Conservation (phyloP, 2,888 invertebrate species). For the Hemaris fuciformis region DNA sequence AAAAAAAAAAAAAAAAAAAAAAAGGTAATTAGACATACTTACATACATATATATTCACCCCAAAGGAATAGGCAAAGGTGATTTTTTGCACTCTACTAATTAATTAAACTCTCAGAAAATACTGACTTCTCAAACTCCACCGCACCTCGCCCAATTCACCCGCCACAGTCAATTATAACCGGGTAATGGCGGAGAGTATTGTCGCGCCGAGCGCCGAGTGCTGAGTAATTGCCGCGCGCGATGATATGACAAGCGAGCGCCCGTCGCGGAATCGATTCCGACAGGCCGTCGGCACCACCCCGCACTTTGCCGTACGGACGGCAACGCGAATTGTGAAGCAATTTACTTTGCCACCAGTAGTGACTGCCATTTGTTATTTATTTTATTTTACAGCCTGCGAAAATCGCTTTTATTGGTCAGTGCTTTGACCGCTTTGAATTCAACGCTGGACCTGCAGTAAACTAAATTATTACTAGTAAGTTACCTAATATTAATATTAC, state of each 20-base stretch:
- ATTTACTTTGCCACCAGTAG: background rate
- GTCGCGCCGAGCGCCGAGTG: slow-evolving; percentile 36
- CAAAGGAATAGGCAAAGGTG: no score
- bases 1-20: no score
- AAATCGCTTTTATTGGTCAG: no score
- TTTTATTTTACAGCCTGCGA: background rate
- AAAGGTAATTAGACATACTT: no score
- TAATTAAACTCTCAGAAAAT: no score
- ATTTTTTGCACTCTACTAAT: no score
- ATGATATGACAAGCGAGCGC: slow-evolving; percentile 51
- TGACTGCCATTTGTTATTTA: background rate
- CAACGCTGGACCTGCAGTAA: no score
- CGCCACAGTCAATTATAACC: background rate
- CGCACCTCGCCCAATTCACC: background rate
- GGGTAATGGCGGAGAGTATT: background rate
- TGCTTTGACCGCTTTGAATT: no score
- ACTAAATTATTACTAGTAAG: no score
- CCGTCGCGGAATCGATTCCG: slow-evolving; percentile 37
- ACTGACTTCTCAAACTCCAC: background rate
- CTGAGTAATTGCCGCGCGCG: slow-evolving; percentile 54
- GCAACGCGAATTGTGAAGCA: background rate
- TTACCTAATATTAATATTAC: no score
- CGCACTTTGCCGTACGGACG: background rate
- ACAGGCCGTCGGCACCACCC: slow-evolving; percentile 28
- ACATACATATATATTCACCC: no score